A percentile compares a stretch with the other conserved stretches of the same genome.
Evolutionary conservation across 2,888 invertebrate genomes (phyloP).

Genomic region (Carterocephalus palaemon): DNA sequence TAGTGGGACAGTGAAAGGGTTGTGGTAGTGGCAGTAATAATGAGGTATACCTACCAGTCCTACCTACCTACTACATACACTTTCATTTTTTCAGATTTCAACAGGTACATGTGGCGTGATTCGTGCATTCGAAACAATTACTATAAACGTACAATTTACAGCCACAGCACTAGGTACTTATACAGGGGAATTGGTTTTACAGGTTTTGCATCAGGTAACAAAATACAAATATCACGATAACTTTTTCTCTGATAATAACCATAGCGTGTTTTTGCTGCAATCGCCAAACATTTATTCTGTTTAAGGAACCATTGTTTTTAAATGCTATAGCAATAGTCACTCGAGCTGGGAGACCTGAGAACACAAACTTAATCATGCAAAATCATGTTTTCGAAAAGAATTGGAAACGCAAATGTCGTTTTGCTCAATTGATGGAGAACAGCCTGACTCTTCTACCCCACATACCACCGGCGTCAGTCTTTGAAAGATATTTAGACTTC

Average conservation of each 20-base stretch:
- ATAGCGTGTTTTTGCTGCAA: too few species aligned
- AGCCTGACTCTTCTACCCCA: constrained; percentile 56
- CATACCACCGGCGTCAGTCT: constrained; percentile 65
- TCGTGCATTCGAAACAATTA: constrained; percentile 60
- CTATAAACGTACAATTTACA: constrained; percentile 54
- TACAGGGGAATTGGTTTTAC: constrained; percentile 61
- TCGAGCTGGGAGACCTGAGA: constrained; percentile 55
- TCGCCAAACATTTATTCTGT: too few species aligned
- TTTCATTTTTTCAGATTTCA: constrained; percentile 49
- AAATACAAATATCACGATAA: background rate
- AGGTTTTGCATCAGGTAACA: constrained; percentile 67
- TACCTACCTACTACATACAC: background rate
- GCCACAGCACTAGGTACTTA: constrained; percentile 62
- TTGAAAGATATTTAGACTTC: constrained; percentile 64
- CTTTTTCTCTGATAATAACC: background rate
- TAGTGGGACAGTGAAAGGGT: too few species aligned
- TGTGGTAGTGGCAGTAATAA: too few species aligned
- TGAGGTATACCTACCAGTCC: too few species aligned
- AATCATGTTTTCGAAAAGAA: constrained; percentile 57
- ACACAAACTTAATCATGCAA: too few species aligned
- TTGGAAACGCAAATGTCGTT: constrained; percentile 52
- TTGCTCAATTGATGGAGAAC: constrained; percentile 65
- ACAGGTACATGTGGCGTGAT: constrained; percentile 70
- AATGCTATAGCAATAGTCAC: constrained; percentile 56
- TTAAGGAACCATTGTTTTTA: constrained; percentile 62